A percentile compares a stretch with the other conserved stretches of the same genome.
Conservation (phyloP, 2,113 vertebrate genomes). For the Merops nubicus region DNA sequence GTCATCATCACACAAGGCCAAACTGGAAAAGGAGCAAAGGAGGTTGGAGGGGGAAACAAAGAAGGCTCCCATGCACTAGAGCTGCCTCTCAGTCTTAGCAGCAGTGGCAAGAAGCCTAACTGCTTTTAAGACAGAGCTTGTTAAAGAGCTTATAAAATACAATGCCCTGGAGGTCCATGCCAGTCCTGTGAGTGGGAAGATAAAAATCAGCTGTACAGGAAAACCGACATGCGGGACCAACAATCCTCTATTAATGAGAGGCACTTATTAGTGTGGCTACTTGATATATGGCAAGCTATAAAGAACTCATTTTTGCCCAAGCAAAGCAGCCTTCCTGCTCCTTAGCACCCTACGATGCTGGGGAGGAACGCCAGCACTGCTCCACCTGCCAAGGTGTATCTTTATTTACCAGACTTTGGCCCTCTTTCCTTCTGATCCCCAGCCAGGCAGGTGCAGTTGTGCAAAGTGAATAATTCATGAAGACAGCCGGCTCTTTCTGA, state of each 20-base stretch:
- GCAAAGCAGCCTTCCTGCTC: background rate
- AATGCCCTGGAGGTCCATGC: background rate
- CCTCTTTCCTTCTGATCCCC: slow-evolving; percentile 30
- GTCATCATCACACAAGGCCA: background rate
- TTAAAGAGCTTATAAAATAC: background rate
- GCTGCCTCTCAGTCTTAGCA: background rate
- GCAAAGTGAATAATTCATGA: slow-evolving; percentile 54
- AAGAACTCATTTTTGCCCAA: background rate
- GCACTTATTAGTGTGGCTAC: background rate
- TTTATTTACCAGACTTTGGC: slow-evolving; percentile 34
- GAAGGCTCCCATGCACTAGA: background rate
- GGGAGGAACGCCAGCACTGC: background rate
- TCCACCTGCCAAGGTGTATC: slow-evolving; percentile 31
- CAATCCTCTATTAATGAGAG: background rate
- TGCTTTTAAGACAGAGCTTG: background rate
- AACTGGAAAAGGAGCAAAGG: background rate
- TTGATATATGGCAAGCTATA: background rate
- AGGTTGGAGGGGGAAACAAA: background rate
- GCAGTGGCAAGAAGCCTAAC: background rate
- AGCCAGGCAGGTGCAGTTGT: slow-evolving; percentile 35
- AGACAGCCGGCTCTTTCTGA: slow-evolving; percentile 19
- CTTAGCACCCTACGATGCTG: background rate
- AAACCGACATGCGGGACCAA: background rate
- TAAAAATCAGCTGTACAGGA: slow-evolving; percentile 30
- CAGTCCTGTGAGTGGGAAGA: background rate